A percentile compares a stretch with the other conserved stretches of the same genome.
phyloP scores from a whole-genome alignment of 2,888 invertebrate genomes.

The Pemphredon lugubris region DNA sequence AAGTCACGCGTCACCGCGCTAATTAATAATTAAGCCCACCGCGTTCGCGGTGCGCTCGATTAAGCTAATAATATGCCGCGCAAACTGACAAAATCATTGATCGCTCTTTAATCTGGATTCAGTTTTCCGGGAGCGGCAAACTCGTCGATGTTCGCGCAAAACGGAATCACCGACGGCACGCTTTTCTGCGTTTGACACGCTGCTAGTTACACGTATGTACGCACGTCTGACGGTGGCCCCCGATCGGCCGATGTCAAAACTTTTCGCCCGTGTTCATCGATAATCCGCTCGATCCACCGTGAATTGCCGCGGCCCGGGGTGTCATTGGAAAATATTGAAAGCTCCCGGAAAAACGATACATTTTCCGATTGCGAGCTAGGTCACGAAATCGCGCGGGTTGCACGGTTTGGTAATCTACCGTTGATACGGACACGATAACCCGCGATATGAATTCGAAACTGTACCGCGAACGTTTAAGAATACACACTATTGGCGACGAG shows the following conservation, averaged over 20 bases:
- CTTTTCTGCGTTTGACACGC: constrained; percentile 27
- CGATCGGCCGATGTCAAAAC: not conserved
- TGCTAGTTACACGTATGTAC: not conserved
- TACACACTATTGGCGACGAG: too few relatives aligned
- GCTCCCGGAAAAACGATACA: too few relatives aligned
- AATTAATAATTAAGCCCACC: constrained; percentile 43
- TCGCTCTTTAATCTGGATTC: constrained; percentile 50
- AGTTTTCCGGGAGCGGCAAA: constrained; percentile 27
- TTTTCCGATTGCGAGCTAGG: too few relatives aligned
- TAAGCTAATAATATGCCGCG: constrained; percentile 37
- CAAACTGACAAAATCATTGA: constrained; percentile 43
- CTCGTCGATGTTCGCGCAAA: constrained; percentile 9
- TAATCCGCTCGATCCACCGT: not conserved
- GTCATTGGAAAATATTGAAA: not conserved
- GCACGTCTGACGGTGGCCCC: not conserved
- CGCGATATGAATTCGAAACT: too few relatives aligned
- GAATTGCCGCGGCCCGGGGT: not conserved
- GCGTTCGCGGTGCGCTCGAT: constrained; percentile 34
- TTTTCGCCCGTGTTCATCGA: not conserved
- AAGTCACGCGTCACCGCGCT: too few relatives aligned
- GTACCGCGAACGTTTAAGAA: too few relatives aligned
- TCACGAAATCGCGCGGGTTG: too few relatives aligned
- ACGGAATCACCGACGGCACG: constrained; percentile 4
- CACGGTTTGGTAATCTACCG: too few relatives aligned
- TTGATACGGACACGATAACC: too few relatives aligned